These are phyloP conservation scores for Holcopasites calliopsidis DNA, from an alignment of 1,140 invertebrate genomes.

Conservation along the genomic window DNA sequence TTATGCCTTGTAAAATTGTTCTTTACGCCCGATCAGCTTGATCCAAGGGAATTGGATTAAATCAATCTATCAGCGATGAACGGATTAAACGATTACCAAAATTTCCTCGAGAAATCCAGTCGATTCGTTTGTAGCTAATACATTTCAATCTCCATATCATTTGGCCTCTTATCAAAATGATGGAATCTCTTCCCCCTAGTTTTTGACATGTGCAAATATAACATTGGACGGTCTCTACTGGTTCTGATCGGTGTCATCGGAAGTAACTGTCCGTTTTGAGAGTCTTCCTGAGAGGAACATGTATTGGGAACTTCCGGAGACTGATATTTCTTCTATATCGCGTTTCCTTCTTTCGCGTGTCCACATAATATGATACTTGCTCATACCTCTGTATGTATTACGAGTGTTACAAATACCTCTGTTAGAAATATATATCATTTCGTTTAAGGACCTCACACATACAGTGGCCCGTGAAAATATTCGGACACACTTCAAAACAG, in stretches of 20 bases:
- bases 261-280: constrained; percentile 1
- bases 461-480: too few relatives aligned
- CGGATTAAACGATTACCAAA: background rate
- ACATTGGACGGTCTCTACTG: background rate
- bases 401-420: too few relatives aligned
- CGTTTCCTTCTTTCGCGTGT: background rate
- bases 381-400: too few relatives aligned
- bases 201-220: background rate
- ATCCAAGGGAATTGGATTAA: background rate
- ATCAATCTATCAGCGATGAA: background rate
- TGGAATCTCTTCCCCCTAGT: background rate
- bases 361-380: too few relatives aligned
- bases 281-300: background rate
- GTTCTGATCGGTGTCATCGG: background rate
- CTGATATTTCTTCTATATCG: background rate
- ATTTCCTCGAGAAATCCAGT: background rate
- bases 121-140: background rate
- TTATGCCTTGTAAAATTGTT: background rate
- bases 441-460: too few relatives aligned
- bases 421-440: too few relatives aligned
- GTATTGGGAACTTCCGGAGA: constrained; percentile 1
- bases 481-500: too few relatives aligned
- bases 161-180: background rate
- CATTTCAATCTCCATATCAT: background rate
- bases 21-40: background rate